Evolutionary conservation across 1,140 invertebrate genomes (phyloP).

Genomic region (Pachypsylla venusta): DNA sequence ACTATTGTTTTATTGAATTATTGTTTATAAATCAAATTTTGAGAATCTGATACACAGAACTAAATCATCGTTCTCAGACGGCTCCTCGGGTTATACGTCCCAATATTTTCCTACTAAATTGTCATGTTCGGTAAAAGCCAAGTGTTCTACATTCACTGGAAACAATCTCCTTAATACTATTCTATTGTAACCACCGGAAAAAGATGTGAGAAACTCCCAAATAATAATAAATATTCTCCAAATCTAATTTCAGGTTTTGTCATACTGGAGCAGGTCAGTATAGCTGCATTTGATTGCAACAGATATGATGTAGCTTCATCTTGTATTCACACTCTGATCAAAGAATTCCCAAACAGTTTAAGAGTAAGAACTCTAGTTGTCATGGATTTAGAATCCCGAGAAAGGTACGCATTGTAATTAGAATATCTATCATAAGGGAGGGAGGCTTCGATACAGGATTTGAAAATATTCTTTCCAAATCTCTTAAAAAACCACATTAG

Average conservation of each 20-base stretch:
- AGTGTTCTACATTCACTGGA: neutral
- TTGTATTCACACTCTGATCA: slow-evolving; percentile 59
- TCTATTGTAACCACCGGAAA: slow-evolving; percentile 8
- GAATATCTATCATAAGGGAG: too few relatives aligned
- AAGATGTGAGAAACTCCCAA: neutral
- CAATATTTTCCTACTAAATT: too few relatives aligned
- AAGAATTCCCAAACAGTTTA: slow-evolving; percentile 80
- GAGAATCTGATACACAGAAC: too few relatives aligned
- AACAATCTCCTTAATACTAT: neutral
- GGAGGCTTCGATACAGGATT: too few relatives aligned
- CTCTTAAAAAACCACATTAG: too few relatives aligned
- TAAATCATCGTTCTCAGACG: too few relatives aligned
- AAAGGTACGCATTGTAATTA: slow-evolving; percentile 53
- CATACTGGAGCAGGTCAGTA: slow-evolving; percentile 80
- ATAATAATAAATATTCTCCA: too few relatives aligned
- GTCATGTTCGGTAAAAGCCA: too few relatives aligned
- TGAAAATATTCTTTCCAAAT: too few relatives aligned
- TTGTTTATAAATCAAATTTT: too few relatives aligned
- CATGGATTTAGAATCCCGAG: slow-evolving; percentile 72
- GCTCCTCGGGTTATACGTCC: too few relatives aligned
- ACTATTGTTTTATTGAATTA: too few relatives aligned
- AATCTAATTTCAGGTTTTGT: slow-evolving; percentile 55
- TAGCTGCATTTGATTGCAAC: slow-evolving; percentile 82
- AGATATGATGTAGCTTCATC: slow-evolving; percentile 57
- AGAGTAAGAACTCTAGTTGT: slow-evolving; percentile 74